phyloP scores from a whole-genome alignment of 2,888 invertebrate genomes.

The Cephus pulcher region DNA sequence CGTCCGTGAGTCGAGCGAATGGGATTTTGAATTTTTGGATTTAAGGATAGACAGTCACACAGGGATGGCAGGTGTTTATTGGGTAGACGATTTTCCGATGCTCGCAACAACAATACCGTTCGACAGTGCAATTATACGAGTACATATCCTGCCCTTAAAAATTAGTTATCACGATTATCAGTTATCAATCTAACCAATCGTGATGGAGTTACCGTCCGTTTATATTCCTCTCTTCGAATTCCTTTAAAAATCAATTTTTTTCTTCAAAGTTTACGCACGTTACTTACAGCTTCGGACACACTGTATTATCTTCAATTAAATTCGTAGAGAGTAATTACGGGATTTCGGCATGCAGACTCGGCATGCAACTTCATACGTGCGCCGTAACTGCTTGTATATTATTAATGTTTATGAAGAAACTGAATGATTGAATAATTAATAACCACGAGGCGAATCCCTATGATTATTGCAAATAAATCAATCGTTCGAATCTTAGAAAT shows the following conservation, averaged over 20 bases:
- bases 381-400: background rate
- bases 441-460: background rate
- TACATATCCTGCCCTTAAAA: background rate
- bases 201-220: background rate
- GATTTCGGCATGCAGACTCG: background rate
- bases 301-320: background rate
- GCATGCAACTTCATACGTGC: background rate
- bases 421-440: background rate
- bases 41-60: background rate
- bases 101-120: background rate
- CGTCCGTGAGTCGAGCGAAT: background rate
- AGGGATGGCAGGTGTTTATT: background rate
- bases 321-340: background rate
- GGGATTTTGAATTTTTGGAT: background rate
- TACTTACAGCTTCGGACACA: background rate
- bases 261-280: background rate
- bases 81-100: background rate
- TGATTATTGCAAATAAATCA: background rate
- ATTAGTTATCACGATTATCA: background rate
- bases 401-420: background rate
- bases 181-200: background rate
- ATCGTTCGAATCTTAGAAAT: background rate
- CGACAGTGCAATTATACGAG: background rate
- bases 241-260: background rate
- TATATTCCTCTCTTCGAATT: background rate